Evolutionary conservation across 2,113 vertebrate genomes (phyloP).

Genomic region (Terrapene triunguis): DNA sequence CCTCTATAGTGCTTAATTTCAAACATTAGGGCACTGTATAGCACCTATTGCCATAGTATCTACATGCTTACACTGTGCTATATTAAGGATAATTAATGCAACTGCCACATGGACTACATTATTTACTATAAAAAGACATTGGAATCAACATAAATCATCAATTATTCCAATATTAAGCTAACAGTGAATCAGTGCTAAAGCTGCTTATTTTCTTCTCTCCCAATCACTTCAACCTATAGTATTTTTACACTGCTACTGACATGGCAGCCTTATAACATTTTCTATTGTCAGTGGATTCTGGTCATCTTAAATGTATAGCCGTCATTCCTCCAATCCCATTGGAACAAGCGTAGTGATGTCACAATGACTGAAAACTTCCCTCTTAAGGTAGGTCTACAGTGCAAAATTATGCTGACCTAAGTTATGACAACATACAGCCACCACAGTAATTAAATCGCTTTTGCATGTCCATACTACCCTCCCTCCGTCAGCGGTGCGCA

Average conservation of each 20-base stretch:
- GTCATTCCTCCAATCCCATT: neutral
- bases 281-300: neutral
- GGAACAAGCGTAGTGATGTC: neutral
- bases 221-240: neutral
- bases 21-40: neutral
- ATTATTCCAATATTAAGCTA: neutral
- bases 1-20: neutral
- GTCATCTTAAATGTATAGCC: neutral
- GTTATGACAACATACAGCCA: no score
- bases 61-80: neutral
- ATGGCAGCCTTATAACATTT: neutral
- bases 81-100: neutral
- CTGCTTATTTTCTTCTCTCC: neutral
- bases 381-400: neutral
- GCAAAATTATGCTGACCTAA: no score
- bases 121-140: neutral
- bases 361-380: neutral
- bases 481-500: no score
- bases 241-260: neutral
- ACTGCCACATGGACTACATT: neutral
- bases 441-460: no score
- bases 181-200: neutral
- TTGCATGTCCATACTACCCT: no score
- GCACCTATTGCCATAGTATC: neutral
- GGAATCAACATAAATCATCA: neutral